A percentile compares a stretch with the other conserved stretches of the same genome.
phyloP scores from a whole-genome alignment of 1,140 invertebrate species.

The Littorina saxatilis region DNA sequence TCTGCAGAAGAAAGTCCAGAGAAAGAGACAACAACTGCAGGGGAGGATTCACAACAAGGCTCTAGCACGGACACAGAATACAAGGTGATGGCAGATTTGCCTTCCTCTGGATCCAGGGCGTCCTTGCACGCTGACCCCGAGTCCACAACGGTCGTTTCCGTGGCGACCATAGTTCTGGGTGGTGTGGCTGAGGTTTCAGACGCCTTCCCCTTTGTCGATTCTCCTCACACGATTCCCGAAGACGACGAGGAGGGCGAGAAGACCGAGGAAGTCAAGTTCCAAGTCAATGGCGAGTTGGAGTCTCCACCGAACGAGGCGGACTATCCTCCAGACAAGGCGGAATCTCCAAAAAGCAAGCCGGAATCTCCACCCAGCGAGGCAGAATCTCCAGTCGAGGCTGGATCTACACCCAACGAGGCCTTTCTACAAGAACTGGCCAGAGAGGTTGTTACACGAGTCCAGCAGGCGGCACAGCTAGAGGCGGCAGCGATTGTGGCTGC shows the following conservation, averaged over 20 bases:
- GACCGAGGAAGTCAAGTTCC: too few relatives aligned
- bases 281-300: too few relatives aligned
- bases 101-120: too few relatives aligned
- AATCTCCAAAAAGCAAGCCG: too few relatives aligned
- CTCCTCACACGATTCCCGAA: background rate
- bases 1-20: background rate
- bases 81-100: background rate
- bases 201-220: background rate
- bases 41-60: background rate
- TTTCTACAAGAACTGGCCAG: slow-evolving; percentile 3
- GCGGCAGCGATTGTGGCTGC: background rate
- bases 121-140: background rate
- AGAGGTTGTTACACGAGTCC: background rate
- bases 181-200: background rate
- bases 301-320: too few relatives aligned
- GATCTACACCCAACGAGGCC: background rate
- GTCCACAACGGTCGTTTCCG: background rate
- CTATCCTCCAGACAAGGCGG: too few relatives aligned
- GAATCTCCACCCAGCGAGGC: background rate
- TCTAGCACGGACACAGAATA: background rate
- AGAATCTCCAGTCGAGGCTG: background rate
- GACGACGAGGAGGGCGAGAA: background rate
- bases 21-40: background rate
- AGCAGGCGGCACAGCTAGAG: slow-evolving; percentile 4
- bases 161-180: background rate